Evolutionary conservation across 2,888 invertebrate species (phyloP).

Genomic region (Lutraria lutraria): DNA sequence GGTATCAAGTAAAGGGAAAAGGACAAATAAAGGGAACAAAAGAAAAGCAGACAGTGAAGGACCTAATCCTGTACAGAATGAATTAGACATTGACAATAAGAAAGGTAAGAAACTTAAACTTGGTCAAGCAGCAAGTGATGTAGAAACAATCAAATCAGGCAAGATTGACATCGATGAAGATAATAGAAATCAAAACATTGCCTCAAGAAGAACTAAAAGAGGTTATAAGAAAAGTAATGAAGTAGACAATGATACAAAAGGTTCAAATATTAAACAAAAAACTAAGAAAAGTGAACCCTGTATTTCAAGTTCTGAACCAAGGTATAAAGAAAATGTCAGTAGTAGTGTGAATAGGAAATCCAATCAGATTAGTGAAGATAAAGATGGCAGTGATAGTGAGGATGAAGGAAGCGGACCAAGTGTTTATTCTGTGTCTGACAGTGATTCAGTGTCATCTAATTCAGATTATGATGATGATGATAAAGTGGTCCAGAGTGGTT

Average conservation of each 20-base stretch:
- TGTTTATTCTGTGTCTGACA: conserved; percentile 24
- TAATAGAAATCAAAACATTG: not conserved
- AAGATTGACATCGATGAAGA: not conserved
- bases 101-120: not conserved
- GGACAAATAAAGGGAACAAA: conserved; percentile 10
- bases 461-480: conserved; percentile 42
- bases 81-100: not conserved
- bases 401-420: conserved; percentile 8
- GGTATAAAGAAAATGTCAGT: not conserved
- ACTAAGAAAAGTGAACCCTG: not conserved
- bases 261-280: not conserved
- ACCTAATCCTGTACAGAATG: not conserved
- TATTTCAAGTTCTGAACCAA: not conserved
- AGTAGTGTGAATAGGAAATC: not conserved
- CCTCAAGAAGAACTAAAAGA: not conserved
- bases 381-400: conserved; percentile 38
- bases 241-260: not conserved
- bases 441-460: conserved; percentile 43
- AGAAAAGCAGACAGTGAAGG: not conserved
- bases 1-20: not conserved
- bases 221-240: not conserved
- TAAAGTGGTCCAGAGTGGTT: not conserved
- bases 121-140: not conserved
- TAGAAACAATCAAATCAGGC: not conserved
- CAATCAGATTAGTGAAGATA: not conserved